These are phyloP conservation scores for Paratrypauchen microcephalus DNA, from an alignment of 2,797 vertebrate species.

Conservation along the genomic window DNA sequence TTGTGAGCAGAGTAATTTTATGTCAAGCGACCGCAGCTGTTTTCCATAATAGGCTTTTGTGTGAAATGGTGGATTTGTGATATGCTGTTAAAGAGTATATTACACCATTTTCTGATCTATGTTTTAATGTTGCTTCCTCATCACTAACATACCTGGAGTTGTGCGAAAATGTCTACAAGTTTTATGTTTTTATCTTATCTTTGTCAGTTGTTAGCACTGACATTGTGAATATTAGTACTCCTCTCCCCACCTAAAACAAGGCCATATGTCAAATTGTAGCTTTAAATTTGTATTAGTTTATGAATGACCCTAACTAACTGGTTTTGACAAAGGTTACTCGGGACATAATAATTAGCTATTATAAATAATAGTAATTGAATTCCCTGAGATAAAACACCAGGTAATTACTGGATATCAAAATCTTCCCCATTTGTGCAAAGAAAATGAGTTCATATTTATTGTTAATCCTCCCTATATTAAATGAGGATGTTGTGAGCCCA, in stretches of 20 bases:
- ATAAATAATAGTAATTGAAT: background rate
- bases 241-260: background rate
- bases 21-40: background rate
- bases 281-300: background rate
- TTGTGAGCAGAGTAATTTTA: slow-evolving; percentile 7
- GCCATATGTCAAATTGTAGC: background rate
- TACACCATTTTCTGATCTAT: too few relatives aligned
- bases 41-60: background rate
- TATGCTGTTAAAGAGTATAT: background rate
- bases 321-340: too few relatives aligned
- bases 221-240: background rate
- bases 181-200: too few relatives aligned
- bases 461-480: background rate
- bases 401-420: background rate
- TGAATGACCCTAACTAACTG: background rate
- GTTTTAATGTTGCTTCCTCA: too few relatives aligned
- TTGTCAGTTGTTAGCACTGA: too few relatives aligned
- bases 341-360: background rate
- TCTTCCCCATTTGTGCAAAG: background rate
- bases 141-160: too few relatives aligned
- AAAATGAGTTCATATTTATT: background rate
- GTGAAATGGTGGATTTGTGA: background rate
- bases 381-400: background rate
- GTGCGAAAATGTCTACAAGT: too few relatives aligned
- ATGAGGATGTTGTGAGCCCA: background rate